Percentiles rank a stretch among this genome's conserved stretches.
phyloP scores from a whole-genome alignment of 2,888 invertebrate species.

The Molorchus minor region DNA sequence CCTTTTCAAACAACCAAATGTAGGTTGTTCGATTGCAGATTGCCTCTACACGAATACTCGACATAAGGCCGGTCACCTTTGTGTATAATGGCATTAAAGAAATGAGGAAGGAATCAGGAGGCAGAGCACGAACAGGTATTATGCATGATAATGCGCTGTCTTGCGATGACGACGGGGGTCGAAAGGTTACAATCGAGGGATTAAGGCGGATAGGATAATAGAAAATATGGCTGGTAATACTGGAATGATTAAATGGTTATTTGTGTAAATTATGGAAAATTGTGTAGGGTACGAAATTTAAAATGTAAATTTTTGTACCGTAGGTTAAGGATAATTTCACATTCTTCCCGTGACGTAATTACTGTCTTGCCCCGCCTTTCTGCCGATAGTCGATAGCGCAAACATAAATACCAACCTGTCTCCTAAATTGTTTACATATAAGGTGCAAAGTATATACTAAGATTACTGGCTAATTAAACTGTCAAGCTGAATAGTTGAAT shows the following conservation, averaged over 20 bases:
- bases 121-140: slow-evolving; percentile 39
- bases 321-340: no score
- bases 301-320: no score
- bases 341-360: no score
- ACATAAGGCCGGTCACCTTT: slow-evolving; percentile 15
- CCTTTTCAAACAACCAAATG: not conserved
- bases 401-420: no score
- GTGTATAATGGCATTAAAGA: slow-evolving; percentile 23
- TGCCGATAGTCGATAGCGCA: no score
- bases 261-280: not conserved
- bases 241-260: not conserved
- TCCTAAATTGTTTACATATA: no score
- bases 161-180: slow-evolving; percentile 38
- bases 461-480: no score
- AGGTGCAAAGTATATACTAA: no score
- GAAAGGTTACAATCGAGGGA: slow-evolving; percentile 32
- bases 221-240: not conserved
- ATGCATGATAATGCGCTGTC: slow-evolving; percentile 40
- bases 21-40: slow-evolving; percentile 1
- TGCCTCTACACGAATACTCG: slow-evolving; percentile 9
- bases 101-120: slow-evolving; percentile 33
- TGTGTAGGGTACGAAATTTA: not conserved
- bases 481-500: no score
- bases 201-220: not conserved
- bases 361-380: no score